Conservation (phyloP, 2,113 vertebrate genomes). For the Dascyllus trimaculatus region DNA sequence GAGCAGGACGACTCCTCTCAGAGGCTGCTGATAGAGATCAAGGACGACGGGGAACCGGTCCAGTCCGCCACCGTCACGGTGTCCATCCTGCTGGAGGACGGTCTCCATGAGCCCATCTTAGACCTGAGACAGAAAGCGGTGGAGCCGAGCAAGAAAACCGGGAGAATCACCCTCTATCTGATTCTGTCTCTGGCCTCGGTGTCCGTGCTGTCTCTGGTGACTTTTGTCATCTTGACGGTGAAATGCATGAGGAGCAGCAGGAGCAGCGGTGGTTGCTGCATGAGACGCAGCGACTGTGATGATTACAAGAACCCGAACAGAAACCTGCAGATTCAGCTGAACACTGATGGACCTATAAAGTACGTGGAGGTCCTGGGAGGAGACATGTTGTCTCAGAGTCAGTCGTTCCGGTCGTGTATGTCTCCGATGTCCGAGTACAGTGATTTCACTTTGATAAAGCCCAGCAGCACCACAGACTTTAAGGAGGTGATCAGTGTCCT, state of each 20-base stretch:
- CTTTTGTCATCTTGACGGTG: conserved; percentile 70
- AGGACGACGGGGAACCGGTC: conserved; percentile 88
- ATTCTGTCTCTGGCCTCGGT: conserved; percentile 86
- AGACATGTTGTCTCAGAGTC: conserved; percentile 88
- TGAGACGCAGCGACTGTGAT: conserved; percentile 64
- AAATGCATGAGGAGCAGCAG: conserved; percentile 68
- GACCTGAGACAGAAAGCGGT: conserved; percentile 61
- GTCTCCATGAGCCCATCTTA: conserved; percentile 72
- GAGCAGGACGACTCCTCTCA: conserved; percentile 86
- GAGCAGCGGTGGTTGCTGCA: conserved; percentile 79
- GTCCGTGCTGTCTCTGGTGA: conserved; percentile 71
- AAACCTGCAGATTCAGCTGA: conserved; percentile 89
- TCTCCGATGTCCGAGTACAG: conserved; percentile 88
- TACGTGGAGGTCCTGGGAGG: conserved; percentile 93
- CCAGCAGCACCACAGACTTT: conserved; percentile 82
- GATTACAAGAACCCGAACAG: conserved; percentile 88
- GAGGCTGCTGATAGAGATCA: conserved; percentile 87
- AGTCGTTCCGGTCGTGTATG: conserved; percentile 89
- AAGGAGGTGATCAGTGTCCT: conserved; percentile 78
- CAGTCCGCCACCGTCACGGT: conserved; percentile 88
- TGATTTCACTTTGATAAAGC: conserved; percentile 90
- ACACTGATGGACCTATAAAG: conserved; percentile 90
- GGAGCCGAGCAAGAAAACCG: conserved; percentile 63
- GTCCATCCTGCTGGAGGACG: conserved; percentile 75
- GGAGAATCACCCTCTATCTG: conserved; percentile 88